Conservation (phyloP, 2,888 invertebrate species). For the Phymatocera aterrima region DNA sequence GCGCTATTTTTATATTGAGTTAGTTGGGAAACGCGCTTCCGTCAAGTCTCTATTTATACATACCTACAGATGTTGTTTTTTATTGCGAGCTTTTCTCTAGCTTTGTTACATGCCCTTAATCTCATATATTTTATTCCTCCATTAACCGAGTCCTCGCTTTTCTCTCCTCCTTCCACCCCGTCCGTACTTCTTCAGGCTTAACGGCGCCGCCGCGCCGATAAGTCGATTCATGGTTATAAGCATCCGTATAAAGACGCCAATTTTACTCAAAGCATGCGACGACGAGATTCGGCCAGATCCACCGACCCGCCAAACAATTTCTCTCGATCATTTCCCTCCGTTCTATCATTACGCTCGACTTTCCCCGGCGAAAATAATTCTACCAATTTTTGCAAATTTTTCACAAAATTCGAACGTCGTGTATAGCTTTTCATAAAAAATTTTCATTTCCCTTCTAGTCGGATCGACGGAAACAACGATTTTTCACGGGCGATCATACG, state of each 20-base stretch:
- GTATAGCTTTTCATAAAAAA: too few relatives aligned
- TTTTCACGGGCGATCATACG: too few relatives aligned
- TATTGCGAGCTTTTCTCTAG: not conserved
- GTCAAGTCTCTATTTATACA: conserved; percentile 63
- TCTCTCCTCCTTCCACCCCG: too few relatives aligned
- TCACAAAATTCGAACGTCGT: too few relatives aligned
- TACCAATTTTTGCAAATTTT: too few relatives aligned
- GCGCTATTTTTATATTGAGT: conserved; percentile 64
- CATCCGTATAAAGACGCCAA: not conserved
- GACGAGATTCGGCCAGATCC: conserved; percentile 1
- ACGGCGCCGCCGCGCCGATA: too few relatives aligned
- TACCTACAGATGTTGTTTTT: conserved; percentile 42
- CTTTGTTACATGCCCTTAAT: conserved; percentile 19
- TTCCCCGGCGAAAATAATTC: too few relatives aligned
- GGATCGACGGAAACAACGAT: too few relatives aligned
- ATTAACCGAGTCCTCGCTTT: not conserved
- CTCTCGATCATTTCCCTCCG: not conserved
- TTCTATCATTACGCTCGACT: too few relatives aligned
- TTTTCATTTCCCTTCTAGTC: too few relatives aligned
- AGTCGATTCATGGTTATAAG: conserved; percentile 5
- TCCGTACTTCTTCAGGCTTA: not conserved
- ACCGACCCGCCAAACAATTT: not conserved
- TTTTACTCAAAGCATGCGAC: not conserved
- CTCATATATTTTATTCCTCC: conserved; percentile 26
- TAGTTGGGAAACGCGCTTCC: conserved; percentile 65